phyloP scores from a whole-genome alignment of 2,888 invertebrate species.

The Tillus elongatus region DNA sequence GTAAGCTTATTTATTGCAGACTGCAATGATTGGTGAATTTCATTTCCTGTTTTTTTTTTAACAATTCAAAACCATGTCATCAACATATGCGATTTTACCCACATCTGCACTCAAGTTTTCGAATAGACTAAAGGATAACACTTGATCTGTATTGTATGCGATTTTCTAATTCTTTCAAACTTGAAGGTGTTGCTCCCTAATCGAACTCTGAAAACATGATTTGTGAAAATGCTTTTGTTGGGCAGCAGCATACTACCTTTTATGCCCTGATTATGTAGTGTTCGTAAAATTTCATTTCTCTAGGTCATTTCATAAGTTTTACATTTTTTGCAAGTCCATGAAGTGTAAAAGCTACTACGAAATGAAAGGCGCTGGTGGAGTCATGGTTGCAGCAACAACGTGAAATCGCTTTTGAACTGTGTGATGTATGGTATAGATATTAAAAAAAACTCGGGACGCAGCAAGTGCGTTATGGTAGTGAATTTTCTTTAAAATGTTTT shows the following conservation, averaged over 20 bases:
- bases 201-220: constrained; percentile 10
- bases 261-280: constrained; percentile 14
- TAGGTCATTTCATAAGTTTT: constrained; percentile 15
- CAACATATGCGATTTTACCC: constrained; percentile 10
- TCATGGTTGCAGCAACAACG: too few species aligned
- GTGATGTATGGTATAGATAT: too few species aligned
- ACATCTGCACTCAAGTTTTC: constrained; percentile 4
- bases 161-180: constrained; percentile 11
- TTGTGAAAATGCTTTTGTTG: constrained; percentile 6
- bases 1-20: too few species aligned
- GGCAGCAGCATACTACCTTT: constrained; percentile 13
- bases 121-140: constrained; percentile 9
- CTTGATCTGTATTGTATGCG: constrained; percentile 19
- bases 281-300: constrained; percentile 15
- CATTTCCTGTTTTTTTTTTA: too few species aligned
- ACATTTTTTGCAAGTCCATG: constrained; percentile 13
- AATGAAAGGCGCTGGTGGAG: too few species aligned
- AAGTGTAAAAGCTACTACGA: too few species aligned
- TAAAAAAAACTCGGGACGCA: too few species aligned
- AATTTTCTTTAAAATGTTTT: too few species aligned
- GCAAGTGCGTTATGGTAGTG: too few species aligned
- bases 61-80: constrained; percentile 8
- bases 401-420: too few species aligned
- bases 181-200: constrained; percentile 8
- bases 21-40: too few species aligned